Conservation (phyloP, 2,113 vertebrate species). For the Typhlomys cinereus region DNA sequence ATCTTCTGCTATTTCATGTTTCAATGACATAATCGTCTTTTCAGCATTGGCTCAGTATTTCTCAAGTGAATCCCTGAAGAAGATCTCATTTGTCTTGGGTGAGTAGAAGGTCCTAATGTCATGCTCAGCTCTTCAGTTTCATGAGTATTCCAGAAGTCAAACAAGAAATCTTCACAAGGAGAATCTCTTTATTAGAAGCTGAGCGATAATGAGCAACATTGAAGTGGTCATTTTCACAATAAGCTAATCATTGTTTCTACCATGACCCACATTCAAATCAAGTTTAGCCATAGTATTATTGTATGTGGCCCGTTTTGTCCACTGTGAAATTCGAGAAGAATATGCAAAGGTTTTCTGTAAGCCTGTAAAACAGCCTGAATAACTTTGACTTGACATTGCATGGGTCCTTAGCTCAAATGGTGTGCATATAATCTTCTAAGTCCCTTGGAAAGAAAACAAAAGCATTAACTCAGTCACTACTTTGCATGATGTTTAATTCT, state of each 20-base stretch:
- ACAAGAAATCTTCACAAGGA: constrained; percentile 87
- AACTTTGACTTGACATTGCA: constrained; percentile 41
- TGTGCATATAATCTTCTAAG: constrained; percentile 45
- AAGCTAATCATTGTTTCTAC: constrained; percentile 46
- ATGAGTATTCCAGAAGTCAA: constrained; percentile 83
- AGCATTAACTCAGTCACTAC: constrained; percentile 1
- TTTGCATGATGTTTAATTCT: constrained; percentile 49
- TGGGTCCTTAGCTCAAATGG: neutral
- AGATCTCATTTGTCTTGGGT: constrained; percentile 27
- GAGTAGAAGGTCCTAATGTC: neutral
- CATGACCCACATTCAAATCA: constrained; percentile 42
- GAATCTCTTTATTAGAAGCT: constrained; percentile 83
- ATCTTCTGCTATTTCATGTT: neutral
- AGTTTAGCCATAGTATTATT: constrained; percentile 55
- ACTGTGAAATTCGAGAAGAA: neutral
- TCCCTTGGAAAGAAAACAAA: constrained; percentile 41
- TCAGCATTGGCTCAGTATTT: neutral
- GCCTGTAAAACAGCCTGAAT: neutral
- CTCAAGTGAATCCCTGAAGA: neutral
- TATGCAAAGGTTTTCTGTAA: constrained; percentile 20
- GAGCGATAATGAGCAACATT: constrained; percentile 23
- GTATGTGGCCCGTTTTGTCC: constrained; percentile 39
- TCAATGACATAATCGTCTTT: neutral
- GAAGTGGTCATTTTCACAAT: constrained; percentile 50
- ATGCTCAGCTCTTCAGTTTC: constrained; percentile 85